phyloP scores from a whole-genome alignment of 1,140 invertebrate species.

The Yoshiicerus persimilis region DNA sequence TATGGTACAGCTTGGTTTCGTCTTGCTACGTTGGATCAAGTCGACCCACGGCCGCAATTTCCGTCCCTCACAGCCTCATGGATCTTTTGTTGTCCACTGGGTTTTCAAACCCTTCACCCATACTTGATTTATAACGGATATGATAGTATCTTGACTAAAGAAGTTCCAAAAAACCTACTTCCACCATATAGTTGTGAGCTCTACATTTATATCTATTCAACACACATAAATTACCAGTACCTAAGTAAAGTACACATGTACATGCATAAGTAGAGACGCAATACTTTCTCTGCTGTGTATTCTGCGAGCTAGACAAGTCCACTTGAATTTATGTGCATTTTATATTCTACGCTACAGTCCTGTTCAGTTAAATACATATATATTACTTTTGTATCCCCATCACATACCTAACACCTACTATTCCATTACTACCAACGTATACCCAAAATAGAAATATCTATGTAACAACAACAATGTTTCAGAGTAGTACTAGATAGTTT shows the following conservation, averaged over 20 bases:
- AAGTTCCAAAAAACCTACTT: not conserved
- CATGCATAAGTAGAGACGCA: not conserved
- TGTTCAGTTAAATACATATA: not conserved
- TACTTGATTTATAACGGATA: constrained; percentile 36
- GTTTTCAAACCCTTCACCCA: constrained; percentile 33
- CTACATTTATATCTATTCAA: not conserved
- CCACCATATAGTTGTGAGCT: not conserved
- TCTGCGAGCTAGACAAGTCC: not conserved
- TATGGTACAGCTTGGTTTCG: not conserved
- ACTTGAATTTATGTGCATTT: not conserved
- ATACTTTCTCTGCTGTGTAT: not conserved
- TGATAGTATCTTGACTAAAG: constrained; percentile 13
- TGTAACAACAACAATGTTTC: not conserved
- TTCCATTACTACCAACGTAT: not conserved
- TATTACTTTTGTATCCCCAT: not conserved
- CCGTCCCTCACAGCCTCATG: constrained; percentile 25
- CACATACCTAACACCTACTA: too few species aligned
- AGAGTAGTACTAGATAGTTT: too few species aligned
- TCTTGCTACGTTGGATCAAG: constrained; percentile 5
- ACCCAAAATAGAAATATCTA: not conserved
- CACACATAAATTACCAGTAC: not conserved
- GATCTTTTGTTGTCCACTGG: constrained; percentile 30
- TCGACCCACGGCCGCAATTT: constrained; percentile 29
- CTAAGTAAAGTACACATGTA: not conserved
- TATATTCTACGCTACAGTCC: not conserved